phyloP scores from a whole-genome alignment of 2,797 vertebrate genomes.

The Apodemus agrarius region DNA sequence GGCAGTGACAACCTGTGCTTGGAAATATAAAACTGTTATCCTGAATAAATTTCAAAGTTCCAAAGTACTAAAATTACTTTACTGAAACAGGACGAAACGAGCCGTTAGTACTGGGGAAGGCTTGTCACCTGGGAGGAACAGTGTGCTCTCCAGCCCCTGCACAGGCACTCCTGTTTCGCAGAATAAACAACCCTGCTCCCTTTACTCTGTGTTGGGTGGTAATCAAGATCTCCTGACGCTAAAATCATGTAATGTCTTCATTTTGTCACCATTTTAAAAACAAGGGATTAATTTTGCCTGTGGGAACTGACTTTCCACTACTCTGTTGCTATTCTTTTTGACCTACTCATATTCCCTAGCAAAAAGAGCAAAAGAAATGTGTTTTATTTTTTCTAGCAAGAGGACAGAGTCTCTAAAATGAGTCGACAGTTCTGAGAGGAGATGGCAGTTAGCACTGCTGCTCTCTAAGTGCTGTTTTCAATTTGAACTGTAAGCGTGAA shows the following conservation, averaged over 20 bases:
- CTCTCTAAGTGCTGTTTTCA: not conserved
- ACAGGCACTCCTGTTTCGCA: conserved; percentile 79
- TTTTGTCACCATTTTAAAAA: conserved; percentile 62
- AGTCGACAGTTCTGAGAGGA: not conserved
- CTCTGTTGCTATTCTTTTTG: conserved; percentile 58
- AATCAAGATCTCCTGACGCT: conserved; percentile 74
- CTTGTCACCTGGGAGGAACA: conserved; percentile 86
- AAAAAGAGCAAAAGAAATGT: conserved; percentile 44
- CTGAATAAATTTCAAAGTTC: conserved; percentile 86
- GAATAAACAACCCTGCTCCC: conserved; percentile 78
- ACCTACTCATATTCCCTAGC: not conserved
- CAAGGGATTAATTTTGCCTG: conserved; percentile 25
- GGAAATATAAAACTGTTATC: conserved; percentile 89
- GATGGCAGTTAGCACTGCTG: not conserved
- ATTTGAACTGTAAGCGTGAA: conserved; percentile 30
- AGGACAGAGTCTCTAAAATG: conserved; percentile 7
- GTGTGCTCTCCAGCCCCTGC: conserved; percentile 80
- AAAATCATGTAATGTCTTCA: conserved; percentile 48
- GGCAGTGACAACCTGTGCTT: conserved; percentile 88
- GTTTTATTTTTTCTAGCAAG: conserved; percentile 33
- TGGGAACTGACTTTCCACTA: conserved; percentile 60
- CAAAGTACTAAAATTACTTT: conserved; percentile 87
- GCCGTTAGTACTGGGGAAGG: conserved; percentile 81
- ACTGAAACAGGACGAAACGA: conserved; percentile 87
- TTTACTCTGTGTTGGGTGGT: conserved; percentile 70